Evolutionary conservation across 2,113 vertebrate genomes (phyloP).

Genomic region (Oryzias melastigma): DNA sequence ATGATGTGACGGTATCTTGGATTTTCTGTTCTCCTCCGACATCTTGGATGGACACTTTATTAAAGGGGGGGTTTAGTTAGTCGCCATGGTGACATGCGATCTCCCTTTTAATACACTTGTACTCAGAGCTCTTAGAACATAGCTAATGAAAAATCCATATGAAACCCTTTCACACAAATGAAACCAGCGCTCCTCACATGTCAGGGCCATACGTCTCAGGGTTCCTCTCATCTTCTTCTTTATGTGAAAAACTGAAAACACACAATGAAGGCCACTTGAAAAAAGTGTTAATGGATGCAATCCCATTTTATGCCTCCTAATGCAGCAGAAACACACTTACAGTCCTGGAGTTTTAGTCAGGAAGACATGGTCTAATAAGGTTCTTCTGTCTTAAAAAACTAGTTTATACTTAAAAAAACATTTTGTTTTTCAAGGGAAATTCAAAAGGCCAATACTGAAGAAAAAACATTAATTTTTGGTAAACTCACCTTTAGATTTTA

Average conservation of each 20-base stretch:
- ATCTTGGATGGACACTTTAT: no score
- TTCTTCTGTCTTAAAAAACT: neutral
- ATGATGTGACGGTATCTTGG: no score
- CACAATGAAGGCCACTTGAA: conserved; percentile 33
- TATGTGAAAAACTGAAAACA: conserved; percentile 15
- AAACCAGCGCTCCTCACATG: neutral
- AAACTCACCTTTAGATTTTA: no score
- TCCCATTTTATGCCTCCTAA: conserved; percentile 54
- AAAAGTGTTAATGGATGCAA: conserved; percentile 50
- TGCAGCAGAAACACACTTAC: conserved; percentile 31
- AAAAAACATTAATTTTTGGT: no score
- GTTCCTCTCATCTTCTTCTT: neutral
- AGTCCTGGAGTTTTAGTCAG: conserved; percentile 11
- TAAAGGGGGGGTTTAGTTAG: neutral
- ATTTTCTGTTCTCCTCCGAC: no score
- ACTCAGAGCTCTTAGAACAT: neutral
- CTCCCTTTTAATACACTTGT: neutral
- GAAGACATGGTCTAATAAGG: neutral
- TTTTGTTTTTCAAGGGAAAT: no score
- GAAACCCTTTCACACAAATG: neutral
- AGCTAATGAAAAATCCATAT: neutral
- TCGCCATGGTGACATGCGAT: neutral
- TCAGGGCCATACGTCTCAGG: neutral
- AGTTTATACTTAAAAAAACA: no score
- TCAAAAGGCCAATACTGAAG: no score